Evolutionary conservation across 2,113 vertebrate species (phyloP), one percentile per base, ranked within the genome.

Genomic region (Coptodon bakossiorum): DNA sequence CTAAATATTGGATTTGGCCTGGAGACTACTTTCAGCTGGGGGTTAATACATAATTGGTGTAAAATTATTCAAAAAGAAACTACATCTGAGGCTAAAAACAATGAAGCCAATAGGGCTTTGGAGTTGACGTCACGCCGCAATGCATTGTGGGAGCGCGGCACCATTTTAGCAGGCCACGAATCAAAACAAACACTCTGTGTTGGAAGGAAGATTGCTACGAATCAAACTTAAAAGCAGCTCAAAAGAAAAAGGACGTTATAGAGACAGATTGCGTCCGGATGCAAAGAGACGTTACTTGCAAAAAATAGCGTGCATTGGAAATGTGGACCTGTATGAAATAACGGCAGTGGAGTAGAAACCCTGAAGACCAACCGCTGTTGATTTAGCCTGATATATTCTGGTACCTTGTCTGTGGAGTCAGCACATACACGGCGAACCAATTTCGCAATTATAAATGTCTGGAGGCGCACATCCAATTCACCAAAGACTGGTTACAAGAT

Each of bases 371-470:
- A 16, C 27, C 13, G 0, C 27, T 59, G 31, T 59, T 9, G 56
- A 29, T 6, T 31, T 1, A 59, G 56, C 56, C 27, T 31, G 56
- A 6, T 31, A 31, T 31, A 59, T 59, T 59, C 7, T 31, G 3
- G 7, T 59, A 59, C 56, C 56, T 17, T 31, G 7, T 59, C 56
- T 31, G 56, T 31, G 27, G 56, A 59, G 27, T 59, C 56, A 59
- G 56, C 56, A 0, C 56, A 29, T 59, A 29, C 56, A 59, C 1
- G 0, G 13, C 7, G 0, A 29, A 59, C 5, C 27, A 59, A 16
- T 59, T 59, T 59, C 1, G 0, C 56, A 29, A 16, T 59, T 16
- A 59, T 16, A 59, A 59, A 3, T 59, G 2, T 59, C 1, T 59
- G 56, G 56, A 59, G 27, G 56, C 7, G 0, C 56, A 29, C 27